Conservation (phyloP, 2,888 invertebrate genomes). For the Cyclophora punctaria region DNA sequence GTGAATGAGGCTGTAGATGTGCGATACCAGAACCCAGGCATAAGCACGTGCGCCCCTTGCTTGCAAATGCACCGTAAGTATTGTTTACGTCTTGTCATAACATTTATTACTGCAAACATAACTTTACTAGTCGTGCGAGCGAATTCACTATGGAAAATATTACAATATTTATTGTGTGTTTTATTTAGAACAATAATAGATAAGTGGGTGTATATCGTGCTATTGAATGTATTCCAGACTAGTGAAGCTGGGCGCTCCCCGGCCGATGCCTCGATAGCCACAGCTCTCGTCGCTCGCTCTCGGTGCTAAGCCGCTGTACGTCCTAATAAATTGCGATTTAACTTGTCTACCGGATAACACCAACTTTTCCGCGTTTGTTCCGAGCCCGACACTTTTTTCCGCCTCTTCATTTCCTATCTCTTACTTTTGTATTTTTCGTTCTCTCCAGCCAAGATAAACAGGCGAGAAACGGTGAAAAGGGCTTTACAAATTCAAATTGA, state of each 20-base stretch:
- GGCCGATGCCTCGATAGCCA: constrained; percentile 6
- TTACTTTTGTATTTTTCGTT: constrained; percentile 75
- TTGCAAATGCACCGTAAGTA: constrained; percentile 31
- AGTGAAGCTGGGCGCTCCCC: constrained; percentile 20
- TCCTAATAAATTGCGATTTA: constrained; percentile 76
- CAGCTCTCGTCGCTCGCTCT: constrained; percentile 4
- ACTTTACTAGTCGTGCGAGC: too few relatives aligned
- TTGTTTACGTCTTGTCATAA: constrained; percentile 19
- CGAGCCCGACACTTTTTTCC: constrained; percentile 74
- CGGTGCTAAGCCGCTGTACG: constrained; percentile 64
- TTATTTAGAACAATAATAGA: too few relatives aligned
- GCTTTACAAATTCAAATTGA: constrained; percentile 77
- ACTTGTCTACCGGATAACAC: constrained; percentile 74
- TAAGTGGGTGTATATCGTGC: too few relatives aligned
- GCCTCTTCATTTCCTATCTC: constrained; percentile 76
- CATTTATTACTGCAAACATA: constrained; percentile 1
- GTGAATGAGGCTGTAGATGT: constrained; percentile 48
- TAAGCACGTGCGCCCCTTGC: constrained; percentile 49
- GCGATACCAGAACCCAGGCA: constrained; percentile 57
- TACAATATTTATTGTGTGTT: too few relatives aligned
- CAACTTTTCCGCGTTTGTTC: constrained; percentile 74
- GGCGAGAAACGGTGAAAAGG: constrained; percentile 74
- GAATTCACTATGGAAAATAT: too few relatives aligned
- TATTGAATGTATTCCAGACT: neutral
- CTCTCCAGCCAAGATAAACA: constrained; percentile 72